Evolutionary conservation across 2,888 invertebrate genomes (phyloP), one percentile per base, ranked within the genome.

Genomic region (Agapetus fuscipes): DNA sequence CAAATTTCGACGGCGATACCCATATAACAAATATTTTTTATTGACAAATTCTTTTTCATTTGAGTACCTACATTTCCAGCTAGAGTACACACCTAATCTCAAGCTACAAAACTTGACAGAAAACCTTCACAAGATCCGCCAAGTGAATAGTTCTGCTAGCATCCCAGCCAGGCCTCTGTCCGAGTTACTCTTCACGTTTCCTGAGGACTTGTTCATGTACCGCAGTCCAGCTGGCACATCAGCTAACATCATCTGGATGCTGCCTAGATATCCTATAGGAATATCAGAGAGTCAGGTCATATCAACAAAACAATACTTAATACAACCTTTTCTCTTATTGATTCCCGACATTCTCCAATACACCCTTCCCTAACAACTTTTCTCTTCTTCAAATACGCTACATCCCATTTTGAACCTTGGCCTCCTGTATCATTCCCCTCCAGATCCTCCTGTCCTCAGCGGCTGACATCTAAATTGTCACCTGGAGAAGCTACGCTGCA

Each of bases 161-260:
- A 29, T 42, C 5, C 26, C 10, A 9, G 30, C 31, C 5, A 28
- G n/a, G 12, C 67, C 72, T 0, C 56, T 81, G 51, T 61, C 61
- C 2, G 57, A 56, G 2, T 57, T 78, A 0, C 39, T 80, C 5
- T 67, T 65, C 2, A 63, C 71, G 54, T 81, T 82, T 52, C 54
- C 52, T 7, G 62, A 67, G 46, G 79, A 80, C 54, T 82, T 78
- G 53, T 77, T 78, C 47, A 47, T 76, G 2, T 82, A 81, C 50
- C 76, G 76, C 70, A 80, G 80, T 2, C 63, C 61, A 10, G 54
- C 79, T 30, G 56, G 54, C 1, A 71, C 70, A 0, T 56, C 56
- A 1, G 66, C 66, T 47, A 59, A 60, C 1, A 62, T 78, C 16
- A 57, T 75, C 14, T 82, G 81, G 81, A 46, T 80, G 5, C 60